Percentiles rank a stretch among this genome's conserved stretches.
Evolutionary conservation across 2,888 invertebrate species (phyloP).

Genomic region (Ophion costatus): DNA sequence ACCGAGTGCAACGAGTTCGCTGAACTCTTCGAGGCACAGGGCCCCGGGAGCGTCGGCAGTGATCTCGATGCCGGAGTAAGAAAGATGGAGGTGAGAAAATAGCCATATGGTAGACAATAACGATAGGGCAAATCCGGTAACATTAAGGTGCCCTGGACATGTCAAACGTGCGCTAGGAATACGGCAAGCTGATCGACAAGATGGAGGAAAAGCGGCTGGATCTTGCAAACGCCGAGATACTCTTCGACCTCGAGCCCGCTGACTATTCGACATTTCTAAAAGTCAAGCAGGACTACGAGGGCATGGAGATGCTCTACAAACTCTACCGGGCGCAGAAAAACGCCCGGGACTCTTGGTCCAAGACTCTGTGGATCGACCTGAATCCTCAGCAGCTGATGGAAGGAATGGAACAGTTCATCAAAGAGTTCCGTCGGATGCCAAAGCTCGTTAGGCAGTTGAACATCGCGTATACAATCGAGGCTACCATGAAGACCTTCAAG

Average conservation of each 20-base stretch:
- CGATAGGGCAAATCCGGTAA: background rate
- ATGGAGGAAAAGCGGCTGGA: constrained; percentile 88
- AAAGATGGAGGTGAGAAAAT: constrained; percentile 87
- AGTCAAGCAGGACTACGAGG: constrained; percentile 87
- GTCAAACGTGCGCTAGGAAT: constrained; percentile 84
- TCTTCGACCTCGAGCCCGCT: constrained; percentile 94
- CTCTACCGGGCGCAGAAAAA: constrained; percentile 91
- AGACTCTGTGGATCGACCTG: constrained; percentile 94
- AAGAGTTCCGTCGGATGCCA: constrained; percentile 90
- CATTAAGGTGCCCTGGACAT: background rate
- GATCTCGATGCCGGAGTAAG: constrained; percentile 90
- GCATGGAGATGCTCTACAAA: constrained; percentile 90
- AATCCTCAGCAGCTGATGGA: constrained; percentile 93
- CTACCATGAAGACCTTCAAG: constrained; percentile 95
- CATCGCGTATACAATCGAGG: constrained; percentile 89
- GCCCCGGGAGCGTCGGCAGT: constrained; percentile 92
- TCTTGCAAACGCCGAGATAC: constrained; percentile 90
- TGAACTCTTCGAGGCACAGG: constrained; percentile 89
- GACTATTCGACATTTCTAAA: constrained; percentile 91
- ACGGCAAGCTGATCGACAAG: constrained; percentile 87
- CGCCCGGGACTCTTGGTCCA: constrained; percentile 92
- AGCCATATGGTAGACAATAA: background rate
- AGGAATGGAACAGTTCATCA: constrained; percentile 93
- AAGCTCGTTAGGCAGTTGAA: constrained; percentile 85
- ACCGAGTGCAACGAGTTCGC: constrained; percentile 87